Percentiles rank a stretch among this genome's conserved stretches.
Conservation (phyloP, 1,140 invertebrate species). For the Artemia franciscana region DNA sequence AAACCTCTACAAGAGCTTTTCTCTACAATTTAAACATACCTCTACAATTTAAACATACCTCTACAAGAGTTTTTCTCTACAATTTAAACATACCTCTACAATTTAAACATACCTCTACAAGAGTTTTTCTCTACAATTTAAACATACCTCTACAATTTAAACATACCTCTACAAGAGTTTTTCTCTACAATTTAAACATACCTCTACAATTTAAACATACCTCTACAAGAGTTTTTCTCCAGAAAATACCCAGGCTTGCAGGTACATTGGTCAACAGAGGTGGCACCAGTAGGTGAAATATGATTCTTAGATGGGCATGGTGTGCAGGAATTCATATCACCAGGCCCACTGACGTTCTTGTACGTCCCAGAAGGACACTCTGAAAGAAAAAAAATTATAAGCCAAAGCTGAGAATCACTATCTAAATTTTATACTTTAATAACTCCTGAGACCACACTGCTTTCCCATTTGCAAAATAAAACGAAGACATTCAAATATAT, state of each 20-base stretch:
- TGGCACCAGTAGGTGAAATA: constrained; percentile 27
- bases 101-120: constrained; percentile 10
- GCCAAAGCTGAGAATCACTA: too few species aligned
- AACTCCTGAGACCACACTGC: too few species aligned
- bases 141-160: constrained; percentile 13
- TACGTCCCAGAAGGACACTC: constrained; percentile 27
- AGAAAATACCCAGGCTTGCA: constrained; percentile 30
- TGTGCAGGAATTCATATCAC: constrained; percentile 28
- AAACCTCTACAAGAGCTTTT: constrained; percentile 5
- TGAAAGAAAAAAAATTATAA: constrained; percentile 14
- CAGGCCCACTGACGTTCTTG: constrained; percentile 21
- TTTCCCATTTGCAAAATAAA: too few species aligned
- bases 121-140: too few species aligned
- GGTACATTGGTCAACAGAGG: constrained; percentile 27
- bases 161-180: constrained; percentile 15
- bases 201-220: too few species aligned
- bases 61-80: constrained; percentile 1
- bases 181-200: constrained; percentile 24
- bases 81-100: too few species aligned
- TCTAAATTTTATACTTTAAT: too few species aligned
- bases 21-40: too few species aligned
- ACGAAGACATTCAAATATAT: too few species aligned
- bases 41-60: constrained; percentile 13
- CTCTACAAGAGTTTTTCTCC: constrained; percentile 25
- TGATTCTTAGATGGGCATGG: constrained; percentile 40